Evolutionary conservation across 2,797 vertebrate species (phyloP), one percentile per base, ranked within the genome.

Genomic region (Gila robusta): DNA sequence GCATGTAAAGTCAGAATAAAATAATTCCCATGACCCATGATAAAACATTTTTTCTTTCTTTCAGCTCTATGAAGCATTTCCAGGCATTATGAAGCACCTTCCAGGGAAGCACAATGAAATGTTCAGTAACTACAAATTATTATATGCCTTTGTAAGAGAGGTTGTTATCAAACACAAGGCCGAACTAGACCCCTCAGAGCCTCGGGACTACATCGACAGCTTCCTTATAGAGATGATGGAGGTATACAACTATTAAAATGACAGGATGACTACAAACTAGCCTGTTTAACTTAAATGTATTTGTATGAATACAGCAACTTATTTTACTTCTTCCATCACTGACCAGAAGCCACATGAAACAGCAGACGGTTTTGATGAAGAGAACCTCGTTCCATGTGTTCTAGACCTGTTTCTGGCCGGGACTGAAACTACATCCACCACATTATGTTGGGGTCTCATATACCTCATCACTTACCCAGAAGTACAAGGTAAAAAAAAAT

Each of bases 341-440:
- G 19, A 82, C 17, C 81, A 89, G 87, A 87, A 83, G 39, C 49
- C 77, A 52, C 62, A 86, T 39, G 83, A 90, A 0, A 72, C 49
- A 2, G 72, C 87, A 0, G 79, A 91, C 14, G 95, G 87, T 28
- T 98, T 98, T 90, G 41, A 86, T 3, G 94, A 97, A 2, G 87
- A 93, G 14, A 96, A 96, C 82, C 93, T 98, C 16, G 26, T 92
- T 52, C 83, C 91, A 0, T 96, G 94, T 11, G 88, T 93, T 0
- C 76, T 98, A 0, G 97, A 98, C 88, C 93, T 98, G 56, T 94
- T 98, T 67, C 62, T 97, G 0, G 97, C 97, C 0, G 97, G 97
- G 17, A 97, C 96, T 0, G 97, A 98, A 90, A 97, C 97, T 77
- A 96, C 96, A 0, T 93, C 96, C 0, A 95, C 96, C 0, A 96